These are phyloP conservation scores for Tetragonisca angustula DNA, from an alignment of 2,888 invertebrate species.

Conservation along the genomic window DNA sequence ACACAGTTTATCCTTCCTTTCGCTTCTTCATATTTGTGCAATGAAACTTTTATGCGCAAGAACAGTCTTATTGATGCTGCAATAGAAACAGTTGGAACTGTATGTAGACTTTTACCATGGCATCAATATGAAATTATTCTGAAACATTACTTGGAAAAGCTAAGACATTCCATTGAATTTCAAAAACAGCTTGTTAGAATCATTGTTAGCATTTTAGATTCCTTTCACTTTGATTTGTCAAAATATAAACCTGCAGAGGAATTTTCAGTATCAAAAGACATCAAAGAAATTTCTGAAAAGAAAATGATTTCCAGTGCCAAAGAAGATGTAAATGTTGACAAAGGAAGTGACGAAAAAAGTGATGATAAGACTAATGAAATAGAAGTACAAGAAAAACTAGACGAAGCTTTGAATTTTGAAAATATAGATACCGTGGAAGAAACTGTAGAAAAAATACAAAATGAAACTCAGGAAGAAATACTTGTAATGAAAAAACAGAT, in stretches of 20 bases:
- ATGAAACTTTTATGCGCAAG: constrained; percentile 90
- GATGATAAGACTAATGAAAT: constrained; percentile 71
- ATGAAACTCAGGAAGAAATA: constrained; percentile 52
- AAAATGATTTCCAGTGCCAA: constrained; percentile 75
- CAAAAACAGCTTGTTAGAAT: constrained; percentile 94
- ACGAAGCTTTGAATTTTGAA: constrained; percentile 76
- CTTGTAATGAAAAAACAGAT: constrained; percentile 84
- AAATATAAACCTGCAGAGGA: constrained; percentile 84
- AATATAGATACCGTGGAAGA: constrained; percentile 73
- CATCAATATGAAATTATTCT: constrained; percentile 93
- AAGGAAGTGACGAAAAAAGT: constrained; percentile 71
- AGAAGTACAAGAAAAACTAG: constrained; percentile 83
- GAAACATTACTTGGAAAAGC: constrained; percentile 91
- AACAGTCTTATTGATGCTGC: constrained; percentile 94
- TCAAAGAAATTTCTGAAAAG: constrained; percentile 24
- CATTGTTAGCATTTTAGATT: constrained; percentile 92
- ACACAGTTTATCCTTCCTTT: constrained; percentile 95
- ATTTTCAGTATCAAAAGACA: not conserved
- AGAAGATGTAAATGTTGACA: constrained; percentile 78
- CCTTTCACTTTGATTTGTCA: constrained; percentile 95
- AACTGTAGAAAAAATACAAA: constrained; percentile 79
- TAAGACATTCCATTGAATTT: constrained; percentile 89
- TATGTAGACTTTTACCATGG: constrained; percentile 94
- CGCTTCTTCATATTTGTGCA: constrained; percentile 91
- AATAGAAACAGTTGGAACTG: constrained; percentile 91